phyloP scores from a whole-genome alignment of 2,888 invertebrate species.

The Malthinus seriepunctatus region DNA sequence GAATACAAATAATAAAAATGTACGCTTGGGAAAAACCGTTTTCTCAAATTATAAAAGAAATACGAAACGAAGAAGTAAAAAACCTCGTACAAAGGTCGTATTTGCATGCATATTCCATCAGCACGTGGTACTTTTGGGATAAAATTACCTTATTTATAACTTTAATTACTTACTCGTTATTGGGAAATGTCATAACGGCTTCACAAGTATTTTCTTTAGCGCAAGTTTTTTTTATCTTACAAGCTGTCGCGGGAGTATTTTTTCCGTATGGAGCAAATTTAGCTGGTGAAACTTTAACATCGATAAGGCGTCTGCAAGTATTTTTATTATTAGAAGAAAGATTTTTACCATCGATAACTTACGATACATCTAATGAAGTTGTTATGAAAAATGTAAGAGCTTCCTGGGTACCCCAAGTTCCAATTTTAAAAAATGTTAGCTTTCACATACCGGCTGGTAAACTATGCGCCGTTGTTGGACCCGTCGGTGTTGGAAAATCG shows the following conservation, averaged over 20 bases:
- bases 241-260: slow-evolving; percentile 62
- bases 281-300: slow-evolving; percentile 63
- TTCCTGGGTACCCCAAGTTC: slow-evolving; percentile 39
- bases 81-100: slow-evolving; percentile 55
- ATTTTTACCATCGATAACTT: slow-evolving; percentile 40
- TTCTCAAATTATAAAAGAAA: slow-evolving; percentile 43
- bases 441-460: slow-evolving; percentile 56
- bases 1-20: slow-evolving; percentile 75
- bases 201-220: slow-evolving; percentile 49
- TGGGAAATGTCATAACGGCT: slow-evolving; percentile 65
- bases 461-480: slow-evolving; percentile 78
- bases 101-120: slow-evolving; percentile 68
- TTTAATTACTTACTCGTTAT: slow-evolving; percentile 71
- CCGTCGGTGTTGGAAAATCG: slow-evolving; percentile 84
- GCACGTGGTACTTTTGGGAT: slow-evolving; percentile 78
- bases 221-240: slow-evolving; percentile 56
- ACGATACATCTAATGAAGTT: slow-evolving; percentile 30
- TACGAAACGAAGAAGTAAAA: slow-evolving; percentile 34
- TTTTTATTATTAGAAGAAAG: slow-evolving; percentile 63
- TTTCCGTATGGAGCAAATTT: slow-evolving; percentile 62
- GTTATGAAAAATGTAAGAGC: slow-evolving; percentile 40
- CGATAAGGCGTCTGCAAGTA: slow-evolving; percentile 59
- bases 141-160: slow-evolving; percentile 79
- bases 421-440: slow-evolving; percentile 50
- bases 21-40: slow-evolving; percentile 74